Evolutionary conservation across 2,113 vertebrate species (phyloP), one percentile per base, ranked within the genome.

Genomic region (Aix galericulata): DNA sequence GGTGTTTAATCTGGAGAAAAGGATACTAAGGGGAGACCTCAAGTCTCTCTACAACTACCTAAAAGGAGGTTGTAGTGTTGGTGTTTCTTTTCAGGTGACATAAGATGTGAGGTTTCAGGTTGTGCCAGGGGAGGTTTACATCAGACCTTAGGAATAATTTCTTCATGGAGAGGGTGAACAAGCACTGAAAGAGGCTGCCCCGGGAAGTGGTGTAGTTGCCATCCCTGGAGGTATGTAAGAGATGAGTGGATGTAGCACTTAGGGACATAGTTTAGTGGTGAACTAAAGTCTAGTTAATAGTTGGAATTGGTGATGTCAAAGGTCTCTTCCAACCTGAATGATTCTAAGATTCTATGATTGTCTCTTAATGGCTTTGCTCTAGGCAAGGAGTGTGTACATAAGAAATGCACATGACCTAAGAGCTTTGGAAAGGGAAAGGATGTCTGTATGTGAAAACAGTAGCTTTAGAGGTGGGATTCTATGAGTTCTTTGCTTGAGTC

Each of bases 311-410:
- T 34, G n/a, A 23, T 36, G n/a, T 62, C 20, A 25, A 34, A 22
- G 34, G 59, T 62, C n/a, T 36, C 36, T 25, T 62, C 59, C 22
- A 36, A 62, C 23, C 8, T 23, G 25, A 62, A 23, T 36, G 14
- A 36, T 62, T 36, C 59, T 36, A 62, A 36, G 59, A 62, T 26
- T 25, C 59, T 36, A 62, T 62, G n/a, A 62, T 36, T 62, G 14
- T 53, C 11, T 64, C 20, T 79, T 1, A 0, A 27, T 79, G 58
- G 9, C 26, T 68, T 89, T 55, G 38, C 18, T n/a, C 12, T 48
- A 36, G 64, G 3, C 44, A 76, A 64, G 10, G 8, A 38, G 31
- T 0, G 0, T 3, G 11, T 84, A 13, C 9, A 10, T n/a, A 29
- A 56, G 48, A 52, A 71, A 3, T 6, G 31, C 68, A 69, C 5